Evolutionary conservation across 2,113 vertebrate genomes (phyloP).

Genomic region (Labrus mixtus): DNA sequence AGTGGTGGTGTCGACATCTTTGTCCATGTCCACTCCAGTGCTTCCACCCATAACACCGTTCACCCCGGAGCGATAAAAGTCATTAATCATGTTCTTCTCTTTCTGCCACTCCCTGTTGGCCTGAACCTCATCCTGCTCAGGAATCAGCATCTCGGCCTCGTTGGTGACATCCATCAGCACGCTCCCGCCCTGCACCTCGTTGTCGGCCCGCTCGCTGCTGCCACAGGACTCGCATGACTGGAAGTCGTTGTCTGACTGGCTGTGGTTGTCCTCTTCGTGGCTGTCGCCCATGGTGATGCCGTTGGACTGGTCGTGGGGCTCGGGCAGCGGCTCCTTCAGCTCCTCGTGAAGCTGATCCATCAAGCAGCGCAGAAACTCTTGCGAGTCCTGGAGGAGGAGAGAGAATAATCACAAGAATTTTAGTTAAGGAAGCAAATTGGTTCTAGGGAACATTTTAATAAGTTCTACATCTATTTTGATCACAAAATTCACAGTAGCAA

Average conservation of each 20-base stretch:
- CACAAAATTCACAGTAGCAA: neutral
- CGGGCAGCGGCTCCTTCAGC: conserved; percentile 90
- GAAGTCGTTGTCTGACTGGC: conserved; percentile 91
- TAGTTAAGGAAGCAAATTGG: conserved; percentile 7
- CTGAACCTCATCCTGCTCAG: conserved; percentile 88
- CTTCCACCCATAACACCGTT: conserved; percentile 79
- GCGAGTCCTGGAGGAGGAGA: conserved; percentile 88
- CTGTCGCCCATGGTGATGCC: conserved; percentile 79
- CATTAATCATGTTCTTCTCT: conserved; percentile 90
- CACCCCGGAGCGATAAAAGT: conserved; percentile 86
- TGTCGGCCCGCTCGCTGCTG: conserved; percentile 90
- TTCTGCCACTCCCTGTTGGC: conserved; percentile 90
- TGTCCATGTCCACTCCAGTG: conserved; percentile 86
- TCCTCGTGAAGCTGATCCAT: conserved; percentile 99
- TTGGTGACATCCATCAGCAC: conserved; percentile 82
- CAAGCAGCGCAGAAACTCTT: conserved; percentile 97
- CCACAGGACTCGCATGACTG: conserved; percentile 93
- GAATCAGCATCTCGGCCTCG: conserved; percentile 93
- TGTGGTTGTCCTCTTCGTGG: conserved; percentile 88
- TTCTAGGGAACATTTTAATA: neutral
- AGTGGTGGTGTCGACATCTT: conserved; percentile 86
- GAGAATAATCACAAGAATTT: conserved; percentile 7
- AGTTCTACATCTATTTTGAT: neutral
- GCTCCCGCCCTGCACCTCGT: conserved; percentile 73
- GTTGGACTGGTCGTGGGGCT: conserved; percentile 86